Evolutionary conservation across 2,888 invertebrate genomes (phyloP).

Genomic region (Acleris holmiana): DNA sequence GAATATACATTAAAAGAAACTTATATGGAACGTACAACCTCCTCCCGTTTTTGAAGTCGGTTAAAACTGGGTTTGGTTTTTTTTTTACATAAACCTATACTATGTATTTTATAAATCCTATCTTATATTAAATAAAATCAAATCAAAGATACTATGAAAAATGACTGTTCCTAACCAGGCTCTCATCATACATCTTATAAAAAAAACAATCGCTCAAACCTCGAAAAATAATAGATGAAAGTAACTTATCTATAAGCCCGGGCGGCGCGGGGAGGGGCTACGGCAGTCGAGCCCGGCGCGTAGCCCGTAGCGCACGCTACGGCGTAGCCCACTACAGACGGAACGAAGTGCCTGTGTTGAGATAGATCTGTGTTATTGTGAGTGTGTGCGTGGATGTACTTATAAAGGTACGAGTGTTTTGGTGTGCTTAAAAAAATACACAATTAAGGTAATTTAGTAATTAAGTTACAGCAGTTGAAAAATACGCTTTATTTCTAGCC

Average conservation of each 20-base stretch:
- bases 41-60: too few species aligned
- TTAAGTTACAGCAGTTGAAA: too few species aligned
- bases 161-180: too few species aligned
- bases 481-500: too few species aligned
- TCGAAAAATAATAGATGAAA: constrained; percentile 49
- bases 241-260: constrained; percentile 51
- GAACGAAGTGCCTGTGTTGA: constrained; percentile 30
- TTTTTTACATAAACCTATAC: too few species aligned
- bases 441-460: background rate
- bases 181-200: too few species aligned
- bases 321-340: constrained; percentile 45
- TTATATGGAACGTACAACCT: too few species aligned
- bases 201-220: constrained; percentile 24
- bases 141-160: too few species aligned
- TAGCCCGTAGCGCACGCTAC: constrained; percentile 74
- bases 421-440: background rate
- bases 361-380: constrained; percentile 39
- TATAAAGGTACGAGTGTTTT: constrained; percentile 9
- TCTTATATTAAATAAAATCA: too few species aligned
- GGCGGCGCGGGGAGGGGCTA: constrained; percentile 66
- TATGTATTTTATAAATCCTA: too few species aligned
- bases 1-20: too few species aligned
- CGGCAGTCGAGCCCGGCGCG: constrained; percentile 77
- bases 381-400: constrained; percentile 37
- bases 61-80: too few species aligned